phyloP scores from a whole-genome alignment of 2,113 vertebrate genomes.

The Cavia porcellus region DNA sequence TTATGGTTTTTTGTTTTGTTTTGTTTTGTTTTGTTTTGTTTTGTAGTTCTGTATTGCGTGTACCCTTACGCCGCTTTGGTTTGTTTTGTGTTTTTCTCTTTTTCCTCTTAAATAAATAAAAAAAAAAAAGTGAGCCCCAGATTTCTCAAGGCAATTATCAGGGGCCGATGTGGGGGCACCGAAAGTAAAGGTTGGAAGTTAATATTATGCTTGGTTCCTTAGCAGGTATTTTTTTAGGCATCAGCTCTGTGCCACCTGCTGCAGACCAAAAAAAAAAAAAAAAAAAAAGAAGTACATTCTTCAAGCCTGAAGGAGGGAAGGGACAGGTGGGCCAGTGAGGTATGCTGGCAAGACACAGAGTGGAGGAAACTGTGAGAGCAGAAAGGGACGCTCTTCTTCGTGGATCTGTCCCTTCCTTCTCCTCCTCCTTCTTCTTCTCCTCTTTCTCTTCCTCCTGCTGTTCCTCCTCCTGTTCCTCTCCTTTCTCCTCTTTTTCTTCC shows the following conservation, averaged over 20 bases:
- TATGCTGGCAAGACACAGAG: neutral
- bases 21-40: too few relatives aligned
- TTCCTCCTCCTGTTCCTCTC: accelerated
- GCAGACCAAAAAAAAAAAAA: neutral
- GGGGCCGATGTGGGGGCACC: too few relatives aligned
- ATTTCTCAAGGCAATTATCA: neutral
- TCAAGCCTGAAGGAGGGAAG: neutral
- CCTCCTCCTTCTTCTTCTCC: neutral
- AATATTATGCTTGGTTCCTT: neutral
- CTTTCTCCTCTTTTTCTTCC: neutral
- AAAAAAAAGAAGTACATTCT: neutral
- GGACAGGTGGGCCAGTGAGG: neutral
- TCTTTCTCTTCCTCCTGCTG: neutral
- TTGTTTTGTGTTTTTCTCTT: too few relatives aligned
- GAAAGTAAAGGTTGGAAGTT: neutral
- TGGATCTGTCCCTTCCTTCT: neutral
- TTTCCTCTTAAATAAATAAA: too few relatives aligned
- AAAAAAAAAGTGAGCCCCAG: too few relatives aligned
- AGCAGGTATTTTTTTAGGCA: neutral
- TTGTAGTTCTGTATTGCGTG: too few relatives aligned
- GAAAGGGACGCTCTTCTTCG: neutral
- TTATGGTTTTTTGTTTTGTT: too few relatives aligned
- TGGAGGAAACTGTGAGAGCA: neutral
- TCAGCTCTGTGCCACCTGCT: neutral
- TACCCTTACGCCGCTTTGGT: too few relatives aligned